phyloP scores from a whole-genome alignment of 2,113 vertebrate genomes.

The Dendropsophus ebraccatus region DNA sequence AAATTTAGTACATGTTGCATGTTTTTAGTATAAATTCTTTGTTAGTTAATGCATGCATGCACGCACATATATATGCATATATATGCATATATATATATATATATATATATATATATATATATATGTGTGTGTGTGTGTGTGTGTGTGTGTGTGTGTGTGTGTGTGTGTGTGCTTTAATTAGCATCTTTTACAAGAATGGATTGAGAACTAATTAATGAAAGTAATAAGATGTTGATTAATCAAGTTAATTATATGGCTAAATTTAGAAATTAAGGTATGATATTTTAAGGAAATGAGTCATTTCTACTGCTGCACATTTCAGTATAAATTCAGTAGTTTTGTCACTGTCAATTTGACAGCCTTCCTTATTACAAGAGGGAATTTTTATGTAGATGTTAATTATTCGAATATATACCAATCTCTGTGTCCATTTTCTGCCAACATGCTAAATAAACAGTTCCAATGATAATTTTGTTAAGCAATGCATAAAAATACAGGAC shows the following conservation, averaged over 20 bases:
- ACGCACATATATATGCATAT: too few species aligned
- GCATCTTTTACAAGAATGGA: background rate
- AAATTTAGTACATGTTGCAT: background rate
- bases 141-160: too few species aligned
- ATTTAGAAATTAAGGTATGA: background rate
- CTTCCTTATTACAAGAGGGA: conserved; percentile 45
- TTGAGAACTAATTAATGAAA: background rate
- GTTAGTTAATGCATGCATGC: background rate
- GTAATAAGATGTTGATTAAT: background rate
- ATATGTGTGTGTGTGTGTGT: too few species aligned
- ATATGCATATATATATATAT: too few species aligned
- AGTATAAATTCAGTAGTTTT: conserved; percentile 56
- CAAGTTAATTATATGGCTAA: conserved; percentile 5
- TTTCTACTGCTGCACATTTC: conserved; percentile 24
- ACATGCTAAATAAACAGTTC: conserved; percentile 40
- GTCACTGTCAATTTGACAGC: conserved; percentile 29
- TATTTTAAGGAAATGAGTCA: conserved; percentile 7
- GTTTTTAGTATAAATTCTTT: background rate
- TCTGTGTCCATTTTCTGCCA: conserved; percentile 17
- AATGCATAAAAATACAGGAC: conserved; percentile 32
- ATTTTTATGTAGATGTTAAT: conserved; percentile 59
- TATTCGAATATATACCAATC: conserved; percentile 53
- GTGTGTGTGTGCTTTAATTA: too few species aligned
- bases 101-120: too few species aligned
- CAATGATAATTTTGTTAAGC: conserved; percentile 42